These are phyloP conservation scores for Ranitomeya imitator DNA, from an alignment of 2,113 vertebrate genomes.

Conservation along the genomic window DNA sequence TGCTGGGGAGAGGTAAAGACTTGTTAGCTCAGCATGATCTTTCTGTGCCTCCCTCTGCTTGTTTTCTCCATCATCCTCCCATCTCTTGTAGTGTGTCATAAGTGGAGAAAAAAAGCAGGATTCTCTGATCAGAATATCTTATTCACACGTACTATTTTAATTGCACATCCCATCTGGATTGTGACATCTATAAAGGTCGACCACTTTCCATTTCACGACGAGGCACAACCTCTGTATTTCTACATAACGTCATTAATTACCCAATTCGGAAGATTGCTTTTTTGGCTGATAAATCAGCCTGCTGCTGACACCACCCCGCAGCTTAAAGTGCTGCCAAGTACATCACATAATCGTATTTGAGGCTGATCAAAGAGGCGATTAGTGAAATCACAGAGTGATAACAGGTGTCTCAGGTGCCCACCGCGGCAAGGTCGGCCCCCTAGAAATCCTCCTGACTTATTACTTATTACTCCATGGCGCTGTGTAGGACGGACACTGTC, in stretches of 20 bases:
- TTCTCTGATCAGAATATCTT: no score
- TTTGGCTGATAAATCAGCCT: background rate
- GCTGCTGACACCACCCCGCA: background rate
- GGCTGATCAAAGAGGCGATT: background rate
- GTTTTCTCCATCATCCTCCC: no score
- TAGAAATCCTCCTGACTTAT: background rate
- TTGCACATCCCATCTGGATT: no score
- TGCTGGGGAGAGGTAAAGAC: no score
- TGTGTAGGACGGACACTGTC: background rate
- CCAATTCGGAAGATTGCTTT: background rate
- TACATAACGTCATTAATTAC: slow-evolving; percentile 15
- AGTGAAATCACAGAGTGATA: background rate
- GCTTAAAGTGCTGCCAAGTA: background rate
- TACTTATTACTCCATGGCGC: background rate
- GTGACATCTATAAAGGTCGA: background rate
- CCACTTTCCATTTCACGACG: background rate
- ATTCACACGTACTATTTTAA: no score
- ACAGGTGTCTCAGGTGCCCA: background rate
- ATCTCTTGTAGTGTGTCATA: no score
- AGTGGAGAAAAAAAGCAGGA: no score
- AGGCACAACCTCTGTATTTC: background rate
- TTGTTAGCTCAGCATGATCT: no score
- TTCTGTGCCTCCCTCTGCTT: no score
- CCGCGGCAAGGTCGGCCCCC: background rate
- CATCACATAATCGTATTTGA: background rate